Base-by-base conservation (phyloP, 2,113 vertebrate species). In the Agelaius phoeniceus region DNA sequence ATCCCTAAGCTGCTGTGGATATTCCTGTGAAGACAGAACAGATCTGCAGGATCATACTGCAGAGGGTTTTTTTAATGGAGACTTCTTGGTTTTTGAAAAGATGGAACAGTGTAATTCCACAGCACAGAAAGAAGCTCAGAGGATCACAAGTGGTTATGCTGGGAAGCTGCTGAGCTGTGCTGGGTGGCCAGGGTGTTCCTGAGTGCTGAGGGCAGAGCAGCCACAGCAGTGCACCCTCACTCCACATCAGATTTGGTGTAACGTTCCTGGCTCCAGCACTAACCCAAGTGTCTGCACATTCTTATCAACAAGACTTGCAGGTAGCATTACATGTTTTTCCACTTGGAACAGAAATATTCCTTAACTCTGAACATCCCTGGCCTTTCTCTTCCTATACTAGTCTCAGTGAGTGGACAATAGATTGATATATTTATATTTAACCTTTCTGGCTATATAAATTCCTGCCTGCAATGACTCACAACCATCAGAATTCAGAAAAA, bases 231-330 rank as follows among this genome's bases (percentile, higher is more conserved):
- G 59, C 61, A 63, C 51, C 3, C 0, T 54, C 31, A 13, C 30
- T 87, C 71, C 4, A 3, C 5, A 10, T 79, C 90, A 92, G 94
- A 90, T 76, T 35, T 90, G 55, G 67, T 65, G 71, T 93, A 91
- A 79, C 0, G 0, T 94, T 90, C 66, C 85, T 90, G 94, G 82
- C 96, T 96, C 82, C 90, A 94, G 75, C 51, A 35, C 51, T 69
- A 90, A 79, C 79, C 62, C 46, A 61, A 77, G 63, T 22, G 88
- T 93, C 96, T 96, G 92, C 75, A 69, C 58, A 43, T 92, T 89
- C 87, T 96, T 96, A 97, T 94, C 95, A 91, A 58, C 52, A 93
- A 65, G 35, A 37, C 81, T 69, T 79, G 41, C 66, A 96, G 94
- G 89, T 96, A 95, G 66, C 8, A 1, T 96, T 95, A 95, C 62